These are phyloP conservation scores for Chloroceryle amazona DNA, from an alignment of 2,797 vertebrate species.

Conservation along the genomic window DNA sequence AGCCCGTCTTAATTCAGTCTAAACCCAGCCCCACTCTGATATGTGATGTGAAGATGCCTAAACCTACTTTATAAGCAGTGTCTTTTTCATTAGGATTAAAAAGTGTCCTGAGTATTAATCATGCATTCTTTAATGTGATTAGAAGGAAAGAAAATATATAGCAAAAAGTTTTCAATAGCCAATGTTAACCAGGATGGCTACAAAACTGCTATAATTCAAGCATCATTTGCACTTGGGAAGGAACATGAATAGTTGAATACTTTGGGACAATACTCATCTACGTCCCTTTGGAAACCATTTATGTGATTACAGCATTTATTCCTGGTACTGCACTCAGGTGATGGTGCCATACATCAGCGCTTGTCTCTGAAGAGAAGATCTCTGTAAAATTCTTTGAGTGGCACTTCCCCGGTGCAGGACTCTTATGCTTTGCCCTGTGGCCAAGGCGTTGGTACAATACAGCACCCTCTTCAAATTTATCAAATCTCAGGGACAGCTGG, in stretches of 20 bases:
- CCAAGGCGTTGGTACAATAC: not conserved
- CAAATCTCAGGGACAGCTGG: not conserved
- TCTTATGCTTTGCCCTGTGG: fast-evolving
- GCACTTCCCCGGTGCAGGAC: not conserved
- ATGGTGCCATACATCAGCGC: not conserved
- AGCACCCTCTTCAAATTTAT: not conserved
- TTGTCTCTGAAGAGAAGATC: not conserved
- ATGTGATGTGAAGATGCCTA: not conserved
- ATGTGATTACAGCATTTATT: not conserved
- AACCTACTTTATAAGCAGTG: not conserved
- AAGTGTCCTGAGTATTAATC: not conserved
- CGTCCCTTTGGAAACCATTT: constrained; percentile 17
- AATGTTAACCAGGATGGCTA: not conserved
- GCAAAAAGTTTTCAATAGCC: not conserved
- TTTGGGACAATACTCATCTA: not conserved
- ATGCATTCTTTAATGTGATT: not conserved
- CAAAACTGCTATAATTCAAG: not conserved
- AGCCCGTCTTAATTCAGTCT: not conserved
- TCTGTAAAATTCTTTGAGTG: not conserved
- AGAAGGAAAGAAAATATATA: not conserved
- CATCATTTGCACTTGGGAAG: not conserved
- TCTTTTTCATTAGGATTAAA: not conserved
- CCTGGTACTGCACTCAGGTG: not conserved
- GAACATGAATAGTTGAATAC: not conserved
- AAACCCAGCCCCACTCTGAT: not conserved